A percentile compares a stretch with the other conserved stretches of the same genome.
phyloP scores from a whole-genome alignment of 2,113 vertebrate genomes.

The Menura novaehollandiae region DNA sequence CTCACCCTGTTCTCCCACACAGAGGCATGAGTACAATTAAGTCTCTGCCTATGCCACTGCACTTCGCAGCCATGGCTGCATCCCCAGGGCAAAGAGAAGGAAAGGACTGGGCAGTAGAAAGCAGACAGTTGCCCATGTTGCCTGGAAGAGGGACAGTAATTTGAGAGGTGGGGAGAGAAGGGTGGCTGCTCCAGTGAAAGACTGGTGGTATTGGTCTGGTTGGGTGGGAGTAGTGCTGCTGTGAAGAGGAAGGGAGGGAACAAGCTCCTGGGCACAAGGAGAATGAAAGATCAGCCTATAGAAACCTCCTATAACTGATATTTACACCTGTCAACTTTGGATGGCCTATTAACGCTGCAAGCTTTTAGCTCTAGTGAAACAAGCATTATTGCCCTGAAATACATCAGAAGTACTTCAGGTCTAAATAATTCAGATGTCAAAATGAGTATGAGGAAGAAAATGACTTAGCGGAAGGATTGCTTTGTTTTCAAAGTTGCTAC shows the following conservation, averaged over 20 bases:
- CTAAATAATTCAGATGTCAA: conserved; percentile 25
- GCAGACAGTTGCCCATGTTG: background rate
- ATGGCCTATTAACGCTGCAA: background rate
- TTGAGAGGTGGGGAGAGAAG: background rate
- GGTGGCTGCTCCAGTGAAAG: background rate
- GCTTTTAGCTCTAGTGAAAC: background rate
- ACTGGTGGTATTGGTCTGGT: background rate
- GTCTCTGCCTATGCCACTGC: background rate
- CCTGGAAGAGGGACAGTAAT: background rate
- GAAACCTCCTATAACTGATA: background rate
- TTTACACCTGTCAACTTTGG: background rate
- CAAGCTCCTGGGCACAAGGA: background rate
- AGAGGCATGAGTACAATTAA: background rate
- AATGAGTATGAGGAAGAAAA: background rate
- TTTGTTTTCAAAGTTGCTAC: background rate
- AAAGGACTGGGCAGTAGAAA: background rate
- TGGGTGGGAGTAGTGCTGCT: background rate
- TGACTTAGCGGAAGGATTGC: background rate
- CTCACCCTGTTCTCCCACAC: background rate
- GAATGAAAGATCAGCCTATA: background rate
- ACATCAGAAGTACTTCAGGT: conserved; percentile 11
- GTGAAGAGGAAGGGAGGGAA: background rate
- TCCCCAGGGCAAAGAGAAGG: background rate
- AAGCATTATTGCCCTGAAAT: background rate
- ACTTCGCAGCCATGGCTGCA: background rate